Percentiles rank a stretch among this genome's conserved stretches.
These are phyloP conservation scores for Phasianus colchicus DNA, from an alignment of 2,113 vertebrate genomes.

Conservation along the genomic window DNA sequence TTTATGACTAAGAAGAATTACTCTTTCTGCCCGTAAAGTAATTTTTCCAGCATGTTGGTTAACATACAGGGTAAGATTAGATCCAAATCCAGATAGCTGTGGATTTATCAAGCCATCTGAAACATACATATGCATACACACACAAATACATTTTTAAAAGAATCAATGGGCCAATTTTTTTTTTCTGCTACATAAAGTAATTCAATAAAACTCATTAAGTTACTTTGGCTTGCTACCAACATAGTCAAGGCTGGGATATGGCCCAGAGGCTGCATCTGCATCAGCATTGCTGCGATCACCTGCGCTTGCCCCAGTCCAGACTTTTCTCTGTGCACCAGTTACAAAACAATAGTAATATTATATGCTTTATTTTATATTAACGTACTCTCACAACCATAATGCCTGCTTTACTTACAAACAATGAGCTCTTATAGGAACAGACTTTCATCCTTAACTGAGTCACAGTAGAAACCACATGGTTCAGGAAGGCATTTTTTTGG, in stretches of 20 bases:
- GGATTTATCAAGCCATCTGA: conserved; percentile 56
- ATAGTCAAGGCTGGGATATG: neutral
- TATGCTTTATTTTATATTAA: neutral
- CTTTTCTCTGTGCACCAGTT: neutral
- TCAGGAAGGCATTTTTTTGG: neutral
- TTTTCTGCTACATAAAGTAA: neutral
- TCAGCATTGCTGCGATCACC: neutral
- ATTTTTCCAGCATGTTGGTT: conserved; percentile 59
- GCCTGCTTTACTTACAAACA: neutral
- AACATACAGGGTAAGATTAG: conserved; percentile 29
- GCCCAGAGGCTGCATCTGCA: neutral
- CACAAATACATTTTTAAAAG: neutral
- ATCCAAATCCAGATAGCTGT: conserved; percentile 64
- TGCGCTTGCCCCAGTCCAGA: neutral
- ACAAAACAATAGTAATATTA: neutral
- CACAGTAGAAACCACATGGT: neutral
- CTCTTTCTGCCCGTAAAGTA: conserved; percentile 41
- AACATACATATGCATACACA: neutral
- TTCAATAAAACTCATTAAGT: conserved; percentile 18
- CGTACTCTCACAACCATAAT: neutral
- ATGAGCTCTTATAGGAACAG: neutral
- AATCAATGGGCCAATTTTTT: neutral
- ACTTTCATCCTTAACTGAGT: neutral
- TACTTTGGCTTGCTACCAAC: neutral
- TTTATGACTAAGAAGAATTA: conserved; percentile 57